phyloP scores from a whole-genome alignment of 2,797 vertebrate species.

The Enteromius fasciolatus region DNA sequence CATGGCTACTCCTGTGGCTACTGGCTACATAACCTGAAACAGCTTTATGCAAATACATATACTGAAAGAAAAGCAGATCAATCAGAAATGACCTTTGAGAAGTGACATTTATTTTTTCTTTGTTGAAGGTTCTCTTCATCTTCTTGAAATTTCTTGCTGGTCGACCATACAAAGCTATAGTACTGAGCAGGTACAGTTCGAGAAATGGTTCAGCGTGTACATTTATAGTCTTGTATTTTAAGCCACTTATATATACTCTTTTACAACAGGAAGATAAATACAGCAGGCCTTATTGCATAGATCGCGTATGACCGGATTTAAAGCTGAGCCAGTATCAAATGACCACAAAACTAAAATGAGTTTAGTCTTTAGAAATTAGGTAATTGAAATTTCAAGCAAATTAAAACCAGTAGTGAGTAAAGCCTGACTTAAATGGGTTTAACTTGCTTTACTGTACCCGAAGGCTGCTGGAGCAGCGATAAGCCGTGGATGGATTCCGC shows the following conservation, averaged over 20 bases:
- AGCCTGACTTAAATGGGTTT: conserved; percentile 47
- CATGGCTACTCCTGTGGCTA: conserved; percentile 9
- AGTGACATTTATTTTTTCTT: not conserved
- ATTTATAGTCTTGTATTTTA: not conserved
- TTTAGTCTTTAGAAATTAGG: conserved; percentile 28
- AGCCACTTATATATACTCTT: not conserved
- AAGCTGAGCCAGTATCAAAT: conserved; percentile 20
- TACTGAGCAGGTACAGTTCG: not conserved
- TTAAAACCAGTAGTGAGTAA: conserved; percentile 36
- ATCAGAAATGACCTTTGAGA: conserved; percentile 13
- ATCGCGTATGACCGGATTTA: conserved; percentile 8
- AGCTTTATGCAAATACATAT: conserved; percentile 23
- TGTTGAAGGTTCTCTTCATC: not conserved
- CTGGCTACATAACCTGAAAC: not conserved
- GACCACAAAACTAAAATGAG: not conserved
- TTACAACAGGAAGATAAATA: not conserved
- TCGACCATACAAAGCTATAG: not conserved
- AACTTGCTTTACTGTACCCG: conserved; percentile 39
- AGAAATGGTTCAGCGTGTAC: not conserved
- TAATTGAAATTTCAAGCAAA: conserved; percentile 53
- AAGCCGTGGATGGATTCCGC: conserved; percentile 45
- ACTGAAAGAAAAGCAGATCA: conserved; percentile 16
- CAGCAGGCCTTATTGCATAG: not conserved
- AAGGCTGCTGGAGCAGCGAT: conserved; percentile 47
- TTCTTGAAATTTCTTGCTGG: too few species aligned